Percentiles rank a stretch among this genome's conserved stretches.
phyloP scores from a whole-genome alignment of 2,797 vertebrate species.

The Bucorvus abyssinicus region DNA sequence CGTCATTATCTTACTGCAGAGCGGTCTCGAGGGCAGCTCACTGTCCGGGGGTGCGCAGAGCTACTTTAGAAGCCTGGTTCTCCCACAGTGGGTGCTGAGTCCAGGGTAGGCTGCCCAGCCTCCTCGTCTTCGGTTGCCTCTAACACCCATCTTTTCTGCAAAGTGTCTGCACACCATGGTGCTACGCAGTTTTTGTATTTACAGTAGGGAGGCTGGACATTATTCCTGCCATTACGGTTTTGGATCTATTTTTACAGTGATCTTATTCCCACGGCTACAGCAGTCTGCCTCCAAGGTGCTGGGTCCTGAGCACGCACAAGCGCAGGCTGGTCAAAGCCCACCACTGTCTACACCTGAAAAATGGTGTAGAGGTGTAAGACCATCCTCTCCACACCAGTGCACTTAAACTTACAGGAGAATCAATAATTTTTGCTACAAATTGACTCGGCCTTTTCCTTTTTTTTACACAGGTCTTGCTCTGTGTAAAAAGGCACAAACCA shows the following conservation, averaged over 20 bases:
- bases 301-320: constrained; percentile 10
- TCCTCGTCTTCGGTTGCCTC: neutral
- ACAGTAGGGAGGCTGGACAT: neutral
- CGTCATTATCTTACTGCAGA: neutral
- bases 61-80: neutral
- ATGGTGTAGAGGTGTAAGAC: neutral
- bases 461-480: neutral
- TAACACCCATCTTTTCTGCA: neutral
- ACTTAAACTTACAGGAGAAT: constrained; percentile 22
- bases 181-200: neutral
- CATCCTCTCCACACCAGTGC: constrained; percentile 1
- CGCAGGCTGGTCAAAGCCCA: neutral
- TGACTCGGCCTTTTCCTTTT: constrained; percentile 15
- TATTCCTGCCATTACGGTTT: neutral
- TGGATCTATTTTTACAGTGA: constrained; percentile 1
- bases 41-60: neutral
- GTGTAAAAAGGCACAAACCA: neutral
- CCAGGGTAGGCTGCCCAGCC: neutral
- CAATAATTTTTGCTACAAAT: neutral
- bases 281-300: neutral
- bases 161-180: neutral
- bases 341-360: neutral
- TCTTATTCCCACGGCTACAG: neutral
- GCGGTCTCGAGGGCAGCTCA: neutral
- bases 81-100: neutral